Evolutionary conservation across 2,888 invertebrate genomes (phyloP).

Genomic region (Ceramica pisi): DNA sequence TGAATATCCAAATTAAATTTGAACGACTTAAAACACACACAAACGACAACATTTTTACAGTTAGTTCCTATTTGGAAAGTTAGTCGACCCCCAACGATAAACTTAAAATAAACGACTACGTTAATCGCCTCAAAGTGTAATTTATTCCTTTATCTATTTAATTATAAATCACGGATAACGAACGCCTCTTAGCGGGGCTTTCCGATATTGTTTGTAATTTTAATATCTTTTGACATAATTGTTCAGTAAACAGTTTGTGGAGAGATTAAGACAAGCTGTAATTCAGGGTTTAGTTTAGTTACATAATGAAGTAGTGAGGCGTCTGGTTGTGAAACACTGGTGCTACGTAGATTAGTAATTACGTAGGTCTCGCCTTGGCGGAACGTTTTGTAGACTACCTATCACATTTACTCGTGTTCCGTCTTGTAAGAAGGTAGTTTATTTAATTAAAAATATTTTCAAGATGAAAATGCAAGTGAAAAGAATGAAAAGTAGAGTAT

Average conservation of each 20-base stretch:
- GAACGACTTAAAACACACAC: constrained; percentile 39
- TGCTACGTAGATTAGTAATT: constrained; percentile 47
- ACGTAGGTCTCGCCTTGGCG: constrained; percentile 17
- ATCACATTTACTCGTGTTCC: constrained; percentile 10
- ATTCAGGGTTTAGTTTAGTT: constrained; percentile 19
- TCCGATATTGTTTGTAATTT: constrained; percentile 42
- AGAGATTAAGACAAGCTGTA: constrained; percentile 12
- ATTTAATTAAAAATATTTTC: constrained; percentile 14
- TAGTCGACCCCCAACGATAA: constrained; percentile 61
- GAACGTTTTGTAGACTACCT: constrained; percentile 21
- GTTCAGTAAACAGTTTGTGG: constrained; percentile 15
- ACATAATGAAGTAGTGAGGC: constrained; percentile 21
- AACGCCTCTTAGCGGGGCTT: constrained; percentile 35
- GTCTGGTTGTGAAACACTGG: constrained; percentile 27
- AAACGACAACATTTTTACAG: constrained; percentile 66
- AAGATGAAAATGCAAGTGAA: background rate
- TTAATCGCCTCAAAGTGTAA: constrained; percentile 68
- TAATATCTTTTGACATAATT: constrained; percentile 25
- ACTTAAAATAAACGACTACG: constrained; percentile 70
- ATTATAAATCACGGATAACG: constrained; percentile 63
- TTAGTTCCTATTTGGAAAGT: constrained; percentile 67
- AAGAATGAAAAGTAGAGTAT: too few species aligned
- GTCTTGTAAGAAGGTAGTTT: background rate
- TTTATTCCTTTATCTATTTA: constrained; percentile 67
- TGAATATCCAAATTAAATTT: constrained; percentile 16